Evolutionary conservation across 1,140 invertebrate genomes (phyloP).

Genomic region (Pseudobourletiella spinata): DNA sequence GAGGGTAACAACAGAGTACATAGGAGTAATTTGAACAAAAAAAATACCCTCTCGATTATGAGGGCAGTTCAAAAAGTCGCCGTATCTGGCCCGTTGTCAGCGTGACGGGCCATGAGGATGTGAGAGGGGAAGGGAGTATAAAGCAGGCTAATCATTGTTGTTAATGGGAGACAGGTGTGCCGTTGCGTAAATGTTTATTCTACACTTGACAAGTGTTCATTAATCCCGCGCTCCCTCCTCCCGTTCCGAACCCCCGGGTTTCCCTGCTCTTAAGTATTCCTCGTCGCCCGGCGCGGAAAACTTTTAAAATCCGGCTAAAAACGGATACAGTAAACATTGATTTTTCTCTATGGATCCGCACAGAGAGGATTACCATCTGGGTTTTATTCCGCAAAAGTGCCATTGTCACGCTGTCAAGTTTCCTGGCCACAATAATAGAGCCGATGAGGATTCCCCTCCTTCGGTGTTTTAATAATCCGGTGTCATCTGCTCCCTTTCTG

Average conservation of each 20-base stretch:
- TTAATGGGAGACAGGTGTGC: slow-evolving; percentile 18
- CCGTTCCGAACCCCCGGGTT: neutral
- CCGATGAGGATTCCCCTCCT: neutral
- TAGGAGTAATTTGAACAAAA: no score
- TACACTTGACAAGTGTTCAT: slow-evolving; percentile 11
- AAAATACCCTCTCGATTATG: no score
- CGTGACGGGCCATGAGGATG: no score
- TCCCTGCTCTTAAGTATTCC: neutral
- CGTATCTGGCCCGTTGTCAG: no score
- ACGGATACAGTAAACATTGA: neutral
- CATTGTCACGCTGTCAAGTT: no score
- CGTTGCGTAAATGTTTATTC: slow-evolving; percentile 9
- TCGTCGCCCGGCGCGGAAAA: no score
- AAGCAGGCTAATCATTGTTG: neutral
- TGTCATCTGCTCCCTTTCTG: neutral
- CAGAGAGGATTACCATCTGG: no score
- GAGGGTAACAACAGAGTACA: no score
- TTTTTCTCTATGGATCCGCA: slow-evolving; percentile 2
- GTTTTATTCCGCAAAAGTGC: neutral
- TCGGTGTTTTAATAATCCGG: neutral
- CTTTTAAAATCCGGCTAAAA: slow-evolving; percentile 7
- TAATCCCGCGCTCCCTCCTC: neutral
- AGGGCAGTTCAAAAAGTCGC: no score
- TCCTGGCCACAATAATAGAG: no score
- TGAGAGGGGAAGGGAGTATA: no score